These are phyloP conservation scores for Drosophila carrolli DNA, from an alignment of 1,140 invertebrate species.

Conservation along the genomic window DNA sequence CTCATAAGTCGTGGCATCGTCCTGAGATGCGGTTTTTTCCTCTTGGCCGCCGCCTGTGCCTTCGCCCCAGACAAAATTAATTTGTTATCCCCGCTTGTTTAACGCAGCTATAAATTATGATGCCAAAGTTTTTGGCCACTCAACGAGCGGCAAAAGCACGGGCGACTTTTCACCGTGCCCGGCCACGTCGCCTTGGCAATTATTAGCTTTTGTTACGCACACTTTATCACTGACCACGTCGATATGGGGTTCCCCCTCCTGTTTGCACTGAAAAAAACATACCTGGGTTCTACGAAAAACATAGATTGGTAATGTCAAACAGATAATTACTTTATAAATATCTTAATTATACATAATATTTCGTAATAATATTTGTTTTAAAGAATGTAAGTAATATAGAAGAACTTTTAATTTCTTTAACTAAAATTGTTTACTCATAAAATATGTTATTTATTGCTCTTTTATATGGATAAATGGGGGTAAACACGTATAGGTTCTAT, in stretches of 20 bases:
- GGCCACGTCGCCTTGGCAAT: constrained; percentile 76
- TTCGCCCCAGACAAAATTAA: constrained; percentile 76
- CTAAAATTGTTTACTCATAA: too few species aligned
- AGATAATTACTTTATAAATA: too few species aligned
- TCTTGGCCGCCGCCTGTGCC: constrained; percentile 10
- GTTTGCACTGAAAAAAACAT: constrained; percentile 11
- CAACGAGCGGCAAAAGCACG: constrained; percentile 60
- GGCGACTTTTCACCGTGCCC: constrained; percentile 68
- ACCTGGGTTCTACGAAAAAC: too few species aligned
- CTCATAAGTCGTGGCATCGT: constrained; percentile 75
- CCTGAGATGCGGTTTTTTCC: constrained; percentile 60
- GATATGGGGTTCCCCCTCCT: constrained; percentile 46
- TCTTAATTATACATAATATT: too few species aligned
- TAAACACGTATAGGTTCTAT: too few species aligned
- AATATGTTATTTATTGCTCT: too few species aligned
- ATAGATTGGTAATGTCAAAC: too few species aligned
- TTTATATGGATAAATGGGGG: too few species aligned
- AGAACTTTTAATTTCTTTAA: too few species aligned
- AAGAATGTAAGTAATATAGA: too few species aligned
- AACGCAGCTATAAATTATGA: constrained; percentile 83
- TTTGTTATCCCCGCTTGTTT: constrained; percentile 83
- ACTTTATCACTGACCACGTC: constrained; percentile 78
- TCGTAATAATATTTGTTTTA: too few species aligned
- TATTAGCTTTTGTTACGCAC: constrained; percentile 83
- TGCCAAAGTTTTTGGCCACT: constrained; percentile 81